Conservation (phyloP, 2,888 invertebrate genomes). For the Neoitamus cyanurus region DNA sequence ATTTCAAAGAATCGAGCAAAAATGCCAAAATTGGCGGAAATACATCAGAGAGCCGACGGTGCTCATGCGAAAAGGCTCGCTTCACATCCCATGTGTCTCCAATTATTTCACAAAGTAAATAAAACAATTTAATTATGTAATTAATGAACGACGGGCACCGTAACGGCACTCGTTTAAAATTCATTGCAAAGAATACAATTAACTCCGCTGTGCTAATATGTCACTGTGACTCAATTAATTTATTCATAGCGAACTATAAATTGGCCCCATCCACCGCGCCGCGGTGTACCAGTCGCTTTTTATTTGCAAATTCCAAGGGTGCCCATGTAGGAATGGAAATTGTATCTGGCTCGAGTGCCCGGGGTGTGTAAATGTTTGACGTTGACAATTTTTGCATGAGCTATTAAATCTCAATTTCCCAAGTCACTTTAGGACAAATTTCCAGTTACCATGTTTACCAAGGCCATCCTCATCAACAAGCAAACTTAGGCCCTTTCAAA, state of each 20-base stretch:
- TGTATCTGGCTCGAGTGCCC: background rate
- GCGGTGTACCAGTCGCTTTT: background rate
- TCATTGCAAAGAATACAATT: constrained; percentile 7
- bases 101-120: constrained; percentile 14
- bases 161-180: background rate
- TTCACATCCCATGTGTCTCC: background rate
- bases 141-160: background rate
- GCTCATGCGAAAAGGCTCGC: background rate
- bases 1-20: background rate
- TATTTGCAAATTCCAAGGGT: background rate
- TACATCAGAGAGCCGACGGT: background rate
- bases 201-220: background rate
- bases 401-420: constrained; percentile 31
- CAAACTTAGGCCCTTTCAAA: background rate
- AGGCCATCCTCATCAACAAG: constrained; percentile 33
- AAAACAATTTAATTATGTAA: constrained; percentile 22
- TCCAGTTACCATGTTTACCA: constrained; percentile 21
- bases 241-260: background rate
- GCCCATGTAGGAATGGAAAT: background rate
- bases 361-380: constrained; percentile 2
- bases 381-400: background rate
- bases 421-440: constrained; percentile 28
- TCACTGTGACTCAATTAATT: constrained; percentile 3
- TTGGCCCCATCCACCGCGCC: background rate
- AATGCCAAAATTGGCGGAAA: constrained; percentile 30